Evolutionary conservation across 1,140 invertebrate species (phyloP).

Genomic region (Panulirus ornatus): DNA sequence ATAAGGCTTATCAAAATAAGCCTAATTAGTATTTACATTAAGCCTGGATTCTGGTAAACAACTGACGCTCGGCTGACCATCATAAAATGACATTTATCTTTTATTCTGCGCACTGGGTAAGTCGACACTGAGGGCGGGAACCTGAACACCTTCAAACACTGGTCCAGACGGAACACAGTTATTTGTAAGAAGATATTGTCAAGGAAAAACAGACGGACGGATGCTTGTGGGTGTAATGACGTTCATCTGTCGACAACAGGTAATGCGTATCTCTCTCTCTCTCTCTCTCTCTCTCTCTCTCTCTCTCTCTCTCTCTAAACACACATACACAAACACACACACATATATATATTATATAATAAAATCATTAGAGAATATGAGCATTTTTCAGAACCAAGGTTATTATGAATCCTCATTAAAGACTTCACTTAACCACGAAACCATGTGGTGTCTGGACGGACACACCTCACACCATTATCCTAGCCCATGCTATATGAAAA

Average conservation of each 20-base stretch:
- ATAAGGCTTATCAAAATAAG: too few relatives aligned
- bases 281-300: slow-evolving; percentile 7
- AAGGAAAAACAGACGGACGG: neutral
- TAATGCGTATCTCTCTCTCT: neutral
- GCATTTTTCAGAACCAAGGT: neutral
- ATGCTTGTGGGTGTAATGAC: neutral
- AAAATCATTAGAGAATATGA: too few relatives aligned
- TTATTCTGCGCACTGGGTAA: too few relatives aligned
- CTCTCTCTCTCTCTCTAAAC: neutral
- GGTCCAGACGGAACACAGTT: neutral
- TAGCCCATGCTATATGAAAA: neutral
- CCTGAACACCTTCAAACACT: neutral
- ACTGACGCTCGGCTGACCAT: too few relatives aligned
- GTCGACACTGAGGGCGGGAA: neutral
- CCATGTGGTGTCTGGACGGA: neutral
- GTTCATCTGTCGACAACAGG: neutral
- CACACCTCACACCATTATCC: neutral
- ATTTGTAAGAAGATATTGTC: neutral
- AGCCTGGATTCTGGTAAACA: too few relatives aligned
- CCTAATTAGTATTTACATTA: too few relatives aligned
- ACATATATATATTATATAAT: too few relatives aligned
- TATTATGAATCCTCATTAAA: neutral
- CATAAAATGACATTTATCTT: too few relatives aligned
- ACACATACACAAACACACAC: too few relatives aligned
- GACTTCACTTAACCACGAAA: neutral